These are phyloP conservation scores for Amphimallon solstitiale DNA, from an alignment of 2,888 invertebrate genomes.

Conservation along the genomic window DNA sequence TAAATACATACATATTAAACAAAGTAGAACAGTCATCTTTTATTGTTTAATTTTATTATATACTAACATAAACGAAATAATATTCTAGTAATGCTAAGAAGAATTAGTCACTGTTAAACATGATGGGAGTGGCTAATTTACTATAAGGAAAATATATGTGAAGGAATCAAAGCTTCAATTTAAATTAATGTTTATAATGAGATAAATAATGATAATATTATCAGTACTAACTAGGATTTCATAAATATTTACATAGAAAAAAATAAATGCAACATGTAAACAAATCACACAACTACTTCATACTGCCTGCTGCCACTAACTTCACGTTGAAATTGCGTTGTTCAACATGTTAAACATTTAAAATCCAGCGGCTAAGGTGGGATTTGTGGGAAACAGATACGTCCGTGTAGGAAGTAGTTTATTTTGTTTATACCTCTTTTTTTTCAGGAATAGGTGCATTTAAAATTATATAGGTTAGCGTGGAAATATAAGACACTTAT, in stretches of 20 bases:
- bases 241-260: slow-evolving; percentile 2
- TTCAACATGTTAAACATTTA: too few species aligned
- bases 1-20: background rate
- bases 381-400: too few species aligned
- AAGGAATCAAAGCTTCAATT: background rate
- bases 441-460: too few species aligned
- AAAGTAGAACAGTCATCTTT: background rate
- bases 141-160: background rate
- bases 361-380: too few species aligned
- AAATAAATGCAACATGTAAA: slow-evolving; percentile 22
- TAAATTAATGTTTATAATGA: background rate
- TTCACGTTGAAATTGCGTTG: too few species aligned
- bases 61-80: background rate
- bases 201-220: slow-evolving; percentile 2
- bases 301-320: too few species aligned
- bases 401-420: too few species aligned
- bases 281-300: slow-evolving; percentile 1
- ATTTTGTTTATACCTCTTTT: too few species aligned
- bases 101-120: slow-evolving; percentile 8
- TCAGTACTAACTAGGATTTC: slow-evolving; percentile 22
- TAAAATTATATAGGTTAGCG: too few species aligned
- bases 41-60: background rate
- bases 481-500: too few species aligned
- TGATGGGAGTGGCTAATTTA: slow-evolving; percentile 24
- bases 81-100: background rate